Percentiles rank a stretch among this genome's conserved stretches.
phyloP scores from a whole-genome alignment of 2,797 vertebrate species.

The Loris lydekkerianus region DNA sequence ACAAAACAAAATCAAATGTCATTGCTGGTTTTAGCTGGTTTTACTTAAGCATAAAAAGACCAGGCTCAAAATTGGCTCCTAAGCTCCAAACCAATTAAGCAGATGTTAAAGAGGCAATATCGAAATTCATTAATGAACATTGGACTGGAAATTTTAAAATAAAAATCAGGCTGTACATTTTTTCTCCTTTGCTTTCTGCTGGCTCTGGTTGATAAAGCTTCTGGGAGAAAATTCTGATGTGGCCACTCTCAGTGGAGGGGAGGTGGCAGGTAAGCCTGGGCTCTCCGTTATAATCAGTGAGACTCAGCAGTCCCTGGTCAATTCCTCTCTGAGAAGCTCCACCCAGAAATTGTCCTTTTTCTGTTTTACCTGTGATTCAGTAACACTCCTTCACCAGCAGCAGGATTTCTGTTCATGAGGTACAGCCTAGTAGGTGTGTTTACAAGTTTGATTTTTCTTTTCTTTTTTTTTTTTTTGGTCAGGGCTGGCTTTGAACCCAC shows the following conservation, averaged over 20 bases:
- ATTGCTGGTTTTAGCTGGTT: not conserved
- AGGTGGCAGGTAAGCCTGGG: not conserved
- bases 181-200: not conserved
- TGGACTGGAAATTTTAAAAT: not conserved
- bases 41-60: too few species aligned
- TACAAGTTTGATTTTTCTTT: not conserved
- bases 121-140: not conserved
- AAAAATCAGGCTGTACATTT: not conserved
- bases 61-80: not conserved
- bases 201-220: conserved; percentile 58
- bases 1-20: not conserved
- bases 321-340: conserved; percentile 13
- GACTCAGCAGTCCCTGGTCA: not conserved
- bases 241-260: not conserved
- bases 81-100: not conserved
- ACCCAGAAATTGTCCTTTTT: not conserved
- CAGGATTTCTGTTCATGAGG: not conserved
- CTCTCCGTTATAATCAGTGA: accelerated
- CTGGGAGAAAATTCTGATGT: conserved; percentile 15
- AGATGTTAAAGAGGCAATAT: not conserved
- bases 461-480: too few species aligned
- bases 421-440: not conserved
- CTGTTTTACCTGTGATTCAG: not conserved
- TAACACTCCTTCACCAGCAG: not conserved
- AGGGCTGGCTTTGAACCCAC: too few species aligned